Conservation (phyloP, 2,113 vertebrate species). For the Clarias magur region DNA sequence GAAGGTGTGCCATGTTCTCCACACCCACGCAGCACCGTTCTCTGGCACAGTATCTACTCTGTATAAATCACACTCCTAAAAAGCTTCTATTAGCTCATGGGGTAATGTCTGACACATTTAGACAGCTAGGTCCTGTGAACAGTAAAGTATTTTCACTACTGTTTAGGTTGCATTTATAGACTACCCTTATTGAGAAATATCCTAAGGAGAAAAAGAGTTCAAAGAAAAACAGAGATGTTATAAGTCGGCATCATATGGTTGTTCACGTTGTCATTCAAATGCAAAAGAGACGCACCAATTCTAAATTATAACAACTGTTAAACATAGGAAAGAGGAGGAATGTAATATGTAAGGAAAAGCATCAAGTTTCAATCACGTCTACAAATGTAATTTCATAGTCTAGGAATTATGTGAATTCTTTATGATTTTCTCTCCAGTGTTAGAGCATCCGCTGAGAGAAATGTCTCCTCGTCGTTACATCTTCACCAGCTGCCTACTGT, state of each 20-base stretch:
- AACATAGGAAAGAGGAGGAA: background rate
- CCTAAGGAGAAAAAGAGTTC: background rate
- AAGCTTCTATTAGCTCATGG: conserved; percentile 44
- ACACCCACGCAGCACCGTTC: background rate
- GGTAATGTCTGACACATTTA: conserved; percentile 35
- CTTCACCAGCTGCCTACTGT: background rate
- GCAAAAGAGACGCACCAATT: background rate
- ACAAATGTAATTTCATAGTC: background rate
- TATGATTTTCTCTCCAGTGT: background rate
- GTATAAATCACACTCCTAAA: conserved; percentile 35
- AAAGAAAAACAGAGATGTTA: background rate
- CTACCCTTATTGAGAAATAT: conserved; percentile 23
- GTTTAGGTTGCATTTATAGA: conserved; percentile 14
- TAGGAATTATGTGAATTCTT: conserved; percentile 1
- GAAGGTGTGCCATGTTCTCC: conserved; percentile 2
- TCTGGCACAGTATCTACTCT: conserved; percentile 15
- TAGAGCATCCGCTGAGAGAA: background rate
- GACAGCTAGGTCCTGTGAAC: background rate
- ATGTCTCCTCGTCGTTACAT: background rate
- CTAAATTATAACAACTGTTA: background rate
- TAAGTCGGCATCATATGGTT: background rate
- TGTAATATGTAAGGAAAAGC: background rate
- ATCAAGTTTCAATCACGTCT: background rate
- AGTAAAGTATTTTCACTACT: conserved; percentile 29
- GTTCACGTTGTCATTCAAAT: background rate